These are phyloP conservation scores for Diadegma fenestrale DNA, from an alignment of 2,888 invertebrate genomes.

Conservation along the genomic window DNA sequence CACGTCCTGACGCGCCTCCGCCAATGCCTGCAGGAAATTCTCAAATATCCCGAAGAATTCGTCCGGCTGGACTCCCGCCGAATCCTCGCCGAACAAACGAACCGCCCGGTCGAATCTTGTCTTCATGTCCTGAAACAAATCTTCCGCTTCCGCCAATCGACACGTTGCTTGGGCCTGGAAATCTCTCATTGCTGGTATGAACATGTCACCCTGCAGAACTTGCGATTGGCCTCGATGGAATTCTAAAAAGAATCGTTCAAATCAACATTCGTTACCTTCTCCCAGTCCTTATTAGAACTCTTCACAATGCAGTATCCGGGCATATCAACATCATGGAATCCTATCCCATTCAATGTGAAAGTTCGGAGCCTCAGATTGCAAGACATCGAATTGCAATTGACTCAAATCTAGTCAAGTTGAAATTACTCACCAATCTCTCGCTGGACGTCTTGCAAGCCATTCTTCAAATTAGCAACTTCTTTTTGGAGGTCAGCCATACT, in stretches of 20 bases:
- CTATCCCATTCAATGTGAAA: too few relatives aligned
- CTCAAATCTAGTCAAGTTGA: not conserved
- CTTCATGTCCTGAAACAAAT: constrained; percentile 97
- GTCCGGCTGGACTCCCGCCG: constrained; percentile 93
- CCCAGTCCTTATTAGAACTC: not conserved
- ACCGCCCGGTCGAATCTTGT: constrained; percentile 94
- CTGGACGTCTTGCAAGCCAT: constrained; percentile 94
- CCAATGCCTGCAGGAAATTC: constrained; percentile 92
- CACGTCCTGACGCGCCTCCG: constrained; percentile 95
- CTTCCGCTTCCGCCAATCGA: constrained; percentile 96
- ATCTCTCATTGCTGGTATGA: constrained; percentile 97
- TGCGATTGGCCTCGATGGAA: constrained; percentile 93
- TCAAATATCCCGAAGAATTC: constrained; percentile 98
- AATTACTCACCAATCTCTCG: constrained; percentile 89
- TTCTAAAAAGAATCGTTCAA: constrained; percentile 84
- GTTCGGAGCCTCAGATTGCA: not conserved
- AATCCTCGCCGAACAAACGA: constrained; percentile 95
- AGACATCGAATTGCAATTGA: not conserved
- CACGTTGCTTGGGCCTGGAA: constrained; percentile 97
- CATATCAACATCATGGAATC: not conserved
- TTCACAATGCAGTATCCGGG: too few relatives aligned
- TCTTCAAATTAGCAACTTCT: constrained; percentile 93
- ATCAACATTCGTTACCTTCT: not conserved
- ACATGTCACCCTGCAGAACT: constrained; percentile 90
- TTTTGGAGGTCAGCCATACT: constrained; percentile 96